phyloP scores from a whole-genome alignment of 1,140 invertebrate genomes.

The Drosophila virilis region DNA sequence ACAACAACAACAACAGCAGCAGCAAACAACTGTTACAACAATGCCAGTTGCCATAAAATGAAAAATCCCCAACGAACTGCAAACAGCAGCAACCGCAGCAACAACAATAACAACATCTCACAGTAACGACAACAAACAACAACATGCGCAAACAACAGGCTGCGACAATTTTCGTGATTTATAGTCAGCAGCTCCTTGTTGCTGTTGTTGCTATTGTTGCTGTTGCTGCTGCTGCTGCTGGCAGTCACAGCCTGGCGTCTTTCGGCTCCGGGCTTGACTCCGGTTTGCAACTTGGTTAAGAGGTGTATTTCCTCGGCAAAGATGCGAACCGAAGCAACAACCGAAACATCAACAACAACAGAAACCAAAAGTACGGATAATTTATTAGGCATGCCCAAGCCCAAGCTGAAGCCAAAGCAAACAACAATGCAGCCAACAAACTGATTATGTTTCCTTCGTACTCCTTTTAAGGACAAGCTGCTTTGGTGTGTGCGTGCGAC shows the following conservation, averaged over 20 bases:
- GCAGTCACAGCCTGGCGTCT: slow-evolving; percentile 10
- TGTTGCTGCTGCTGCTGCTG: slow-evolving; percentile 5
- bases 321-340: background rate
- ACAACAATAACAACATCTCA: background rate
- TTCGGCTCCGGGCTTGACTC: slow-evolving; percentile 3
- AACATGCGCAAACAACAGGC: slow-evolving; percentile 15
- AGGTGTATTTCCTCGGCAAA: slow-evolving; percentile 45
- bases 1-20: background rate
- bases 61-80: slow-evolving; percentile 6
- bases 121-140: background rate
- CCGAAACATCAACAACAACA: slow-evolving; percentile 14
- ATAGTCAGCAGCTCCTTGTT: slow-evolving; percentile 32
- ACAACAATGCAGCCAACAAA: slow-evolving; percentile 34
- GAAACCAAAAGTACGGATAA: slow-evolving; percentile 24
- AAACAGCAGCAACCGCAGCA: background rate
- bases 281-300: slow-evolving; percentile 35
- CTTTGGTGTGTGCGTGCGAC: background rate
- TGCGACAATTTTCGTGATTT: slow-evolving; percentile 54
- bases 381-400: slow-evolving; percentile 25
- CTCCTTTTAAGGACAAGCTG: slow-evolving; percentile 4
- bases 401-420: background rate
- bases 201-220: background rate
- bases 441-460: slow-evolving; percentile 10
- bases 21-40: slow-evolving; percentile 50
- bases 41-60: slow-evolving; percentile 40